phyloP scores from a whole-genome alignment of 92 coral and sea anemone genomes.

The Epizoanthus scotinus region DNA sequence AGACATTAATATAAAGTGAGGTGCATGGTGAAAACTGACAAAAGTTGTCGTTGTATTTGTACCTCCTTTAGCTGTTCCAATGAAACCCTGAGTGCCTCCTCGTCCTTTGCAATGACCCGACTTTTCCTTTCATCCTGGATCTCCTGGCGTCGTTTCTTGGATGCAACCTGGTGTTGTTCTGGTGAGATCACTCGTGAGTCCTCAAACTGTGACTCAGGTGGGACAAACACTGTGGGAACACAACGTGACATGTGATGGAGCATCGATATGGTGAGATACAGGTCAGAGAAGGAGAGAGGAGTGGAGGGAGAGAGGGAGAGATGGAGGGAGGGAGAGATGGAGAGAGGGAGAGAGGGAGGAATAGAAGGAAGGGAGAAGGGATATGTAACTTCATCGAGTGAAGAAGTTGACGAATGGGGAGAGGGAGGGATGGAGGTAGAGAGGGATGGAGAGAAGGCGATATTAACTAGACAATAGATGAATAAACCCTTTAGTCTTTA shows the following conservation, averaged over 20 bases:
- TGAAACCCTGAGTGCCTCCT: constrained; percentile 79
- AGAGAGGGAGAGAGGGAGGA: not conserved
- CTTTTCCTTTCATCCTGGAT: constrained; percentile 32
- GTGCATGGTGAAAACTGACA: not conserved
- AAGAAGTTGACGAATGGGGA: too few relatives aligned
- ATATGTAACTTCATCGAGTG: too few relatives aligned
- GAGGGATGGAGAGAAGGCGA: too few relatives aligned
- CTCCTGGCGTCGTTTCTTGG: constrained; percentile 28
- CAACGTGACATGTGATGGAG: not conserved
- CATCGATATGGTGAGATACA: not conserved
- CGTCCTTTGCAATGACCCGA: constrained; percentile 51
- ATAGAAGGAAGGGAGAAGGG: too few relatives aligned
- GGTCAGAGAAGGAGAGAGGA: too few relatives aligned
- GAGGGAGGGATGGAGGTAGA: too few relatives aligned
- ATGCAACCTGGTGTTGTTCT: constrained; percentile 35
- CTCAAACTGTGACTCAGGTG: constrained; percentile 36
- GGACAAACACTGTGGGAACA: constrained; percentile 35
- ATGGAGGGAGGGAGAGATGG: too few relatives aligned
- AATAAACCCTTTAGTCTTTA: too few relatives aligned
- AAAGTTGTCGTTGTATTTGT: not conserved
- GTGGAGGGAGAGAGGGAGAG: not conserved
- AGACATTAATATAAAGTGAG: not conserved
- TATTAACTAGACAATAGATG: too few relatives aligned
- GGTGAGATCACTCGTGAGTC: constrained; percentile 39
- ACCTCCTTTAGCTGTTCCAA: constrained; percentile 85